phyloP scores from a whole-genome alignment of 2,797 vertebrate genomes.

The Argentina silus region DNA sequence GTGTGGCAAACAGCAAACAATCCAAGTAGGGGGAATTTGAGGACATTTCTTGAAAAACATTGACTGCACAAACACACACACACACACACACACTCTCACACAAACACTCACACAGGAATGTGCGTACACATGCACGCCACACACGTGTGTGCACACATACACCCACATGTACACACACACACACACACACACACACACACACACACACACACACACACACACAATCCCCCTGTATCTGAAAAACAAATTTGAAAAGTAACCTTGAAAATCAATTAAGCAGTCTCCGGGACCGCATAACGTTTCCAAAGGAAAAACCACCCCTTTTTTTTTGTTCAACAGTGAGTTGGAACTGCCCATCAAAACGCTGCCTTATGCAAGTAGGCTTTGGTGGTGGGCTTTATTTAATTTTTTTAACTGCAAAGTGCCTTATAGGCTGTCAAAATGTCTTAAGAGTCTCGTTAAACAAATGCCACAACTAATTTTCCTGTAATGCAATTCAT shows the following conservation, averaged over 20 bases:
- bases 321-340: constrained; percentile 42
- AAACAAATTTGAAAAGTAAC: constrained; percentile 79
- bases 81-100: no score
- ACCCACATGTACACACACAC: neutral
- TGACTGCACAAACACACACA: constrained; percentile 37
- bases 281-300: constrained; percentile 60
- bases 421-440: constrained; percentile 80
- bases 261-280: constrained; percentile 83
- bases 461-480: constrained; percentile 81
- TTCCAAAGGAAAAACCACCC: constrained; percentile 59
- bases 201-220: neutral
- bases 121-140: no score
- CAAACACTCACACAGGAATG: no score
- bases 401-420: constrained; percentile 65
- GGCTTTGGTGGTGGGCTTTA: constrained; percentile 59
- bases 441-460: constrained; percentile 81
- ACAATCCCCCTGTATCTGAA: constrained; percentile 64
- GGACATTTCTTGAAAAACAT: constrained; percentile 71
- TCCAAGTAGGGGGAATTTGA: constrained; percentile 57
- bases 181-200: no score
- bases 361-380: constrained; percentile 49
- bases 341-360: constrained; percentile 64
- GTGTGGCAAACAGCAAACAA: constrained; percentile 36
- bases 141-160: no score
- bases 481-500: constrained; percentile 78